Evolutionary conservation across 2,888 invertebrate genomes (phyloP).

Genomic region (Hypsopygia costalis): DNA sequence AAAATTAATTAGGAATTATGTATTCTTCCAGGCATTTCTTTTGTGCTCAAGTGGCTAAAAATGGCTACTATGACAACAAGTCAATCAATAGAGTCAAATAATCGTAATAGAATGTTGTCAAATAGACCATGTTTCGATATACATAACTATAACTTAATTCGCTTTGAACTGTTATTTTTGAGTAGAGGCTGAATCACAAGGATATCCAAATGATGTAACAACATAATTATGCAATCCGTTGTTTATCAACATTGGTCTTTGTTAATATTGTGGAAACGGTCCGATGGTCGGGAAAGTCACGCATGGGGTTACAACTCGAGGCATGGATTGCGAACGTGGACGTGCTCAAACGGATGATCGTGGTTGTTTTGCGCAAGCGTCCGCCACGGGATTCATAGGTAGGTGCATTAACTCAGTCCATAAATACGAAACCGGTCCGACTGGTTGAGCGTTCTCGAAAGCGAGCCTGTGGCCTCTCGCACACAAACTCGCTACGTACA

Average conservation of each 20-base stretch:
- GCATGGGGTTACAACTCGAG: conserved; percentile 41
- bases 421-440: conserved; percentile 77
- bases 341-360: conserved; percentile 46
- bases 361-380: conserved; percentile 69
- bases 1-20: too few relatives aligned
- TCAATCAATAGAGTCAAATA: too few relatives aligned
- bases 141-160: too few relatives aligned
- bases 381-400: conserved; percentile 68
- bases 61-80: too few relatives aligned
- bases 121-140: too few relatives aligned
- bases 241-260: conserved; percentile 30
- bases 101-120: too few relatives aligned
- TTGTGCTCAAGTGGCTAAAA: too few relatives aligned
- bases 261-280: conserved; percentile 44
- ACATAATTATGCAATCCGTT: neutral
- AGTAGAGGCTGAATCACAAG: too few relatives aligned
- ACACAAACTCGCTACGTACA: conserved; percentile 57
- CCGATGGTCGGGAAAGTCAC: conserved; percentile 35
- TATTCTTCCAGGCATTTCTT: too few relatives aligned
- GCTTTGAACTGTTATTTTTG: too few relatives aligned
- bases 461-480: conserved; percentile 75
- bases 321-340: conserved; percentile 46
- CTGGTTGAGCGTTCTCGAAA: conserved; percentile 79
- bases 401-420: conserved; percentile 75
- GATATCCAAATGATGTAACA: conserved; percentile 20